These are phyloP conservation scores for Rhombomys opimus DNA, from an alignment of 2,113 vertebrate species.

Conservation along the genomic window DNA sequence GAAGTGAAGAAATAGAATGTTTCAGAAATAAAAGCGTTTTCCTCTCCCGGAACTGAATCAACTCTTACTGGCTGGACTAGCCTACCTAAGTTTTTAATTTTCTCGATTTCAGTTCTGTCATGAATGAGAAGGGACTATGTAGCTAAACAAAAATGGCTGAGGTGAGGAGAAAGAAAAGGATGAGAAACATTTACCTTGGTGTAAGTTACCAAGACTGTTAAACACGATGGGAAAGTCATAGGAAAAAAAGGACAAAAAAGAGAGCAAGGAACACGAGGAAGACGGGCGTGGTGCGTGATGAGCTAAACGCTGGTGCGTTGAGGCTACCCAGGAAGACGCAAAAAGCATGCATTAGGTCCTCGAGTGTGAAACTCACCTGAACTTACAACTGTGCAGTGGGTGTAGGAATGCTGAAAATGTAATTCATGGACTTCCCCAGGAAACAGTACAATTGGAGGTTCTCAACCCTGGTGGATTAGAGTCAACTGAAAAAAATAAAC, in stretches of 20 bases:
- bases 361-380: not conserved
- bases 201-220: not conserved
- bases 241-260: not conserved
- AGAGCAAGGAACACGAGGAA: not conserved
- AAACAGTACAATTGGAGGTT: not conserved
- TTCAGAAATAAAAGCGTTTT: not conserved
- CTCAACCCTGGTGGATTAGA: not conserved
- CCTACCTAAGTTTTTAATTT: not conserved
- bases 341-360: not conserved
- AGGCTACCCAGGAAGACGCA: not conserved
- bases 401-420: not conserved
- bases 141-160: conserved; percentile 14
- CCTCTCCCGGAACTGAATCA: not conserved
- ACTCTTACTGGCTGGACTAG: not conserved
- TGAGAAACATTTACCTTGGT: not conserved
- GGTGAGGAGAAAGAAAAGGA: not conserved
- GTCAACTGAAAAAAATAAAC: not conserved
- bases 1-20: not conserved
- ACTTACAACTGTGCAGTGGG: not conserved
- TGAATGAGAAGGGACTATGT: not conserved
- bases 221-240: not conserved
- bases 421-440: not conserved
- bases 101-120: not conserved
- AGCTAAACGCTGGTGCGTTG: not conserved
- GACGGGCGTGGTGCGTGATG: not conserved